These are phyloP conservation scores for Chloroclysta siterata DNA, from an alignment of 2,888 invertebrate genomes.

Conservation along the genomic window DNA sequence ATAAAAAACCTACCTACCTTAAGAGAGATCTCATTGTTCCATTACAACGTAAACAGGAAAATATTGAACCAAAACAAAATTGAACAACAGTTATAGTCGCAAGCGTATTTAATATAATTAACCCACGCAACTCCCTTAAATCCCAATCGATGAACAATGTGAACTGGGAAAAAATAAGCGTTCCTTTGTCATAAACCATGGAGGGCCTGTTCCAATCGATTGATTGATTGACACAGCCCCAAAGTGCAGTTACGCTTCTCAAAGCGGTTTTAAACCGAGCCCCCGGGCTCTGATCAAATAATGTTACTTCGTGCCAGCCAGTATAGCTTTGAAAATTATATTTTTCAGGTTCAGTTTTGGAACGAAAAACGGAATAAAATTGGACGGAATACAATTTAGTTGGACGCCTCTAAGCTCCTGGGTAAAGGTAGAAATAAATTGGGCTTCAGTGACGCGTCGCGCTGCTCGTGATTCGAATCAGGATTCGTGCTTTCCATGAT, in stretches of 20 bases:
- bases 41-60: conserved; percentile 22
- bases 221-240: conserved; percentile 37
- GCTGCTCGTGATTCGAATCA: conserved; percentile 26
- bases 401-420: conserved; percentile 29
- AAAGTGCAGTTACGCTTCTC: conserved; percentile 30
- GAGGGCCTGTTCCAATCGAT: conserved; percentile 26
- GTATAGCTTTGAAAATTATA: conserved; percentile 33
- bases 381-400: conserved; percentile 31
- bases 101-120: no score
- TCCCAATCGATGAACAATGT: neutral
- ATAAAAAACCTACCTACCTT: neutral
- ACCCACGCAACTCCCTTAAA: neutral
- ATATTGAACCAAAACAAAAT: conserved; percentile 15
- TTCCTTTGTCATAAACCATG: neutral
- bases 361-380: conserved; percentile 21
- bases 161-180: neutral
- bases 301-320: conserved; percentile 6
- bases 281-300: neutral
- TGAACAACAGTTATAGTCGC: conserved; percentile 1
- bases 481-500: conserved; percentile 9
- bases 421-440: conserved; percentile 27
- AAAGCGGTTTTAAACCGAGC: conserved; percentile 22
- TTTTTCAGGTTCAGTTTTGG: conserved; percentile 28
- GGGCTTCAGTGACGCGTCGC: conserved; percentile 22
- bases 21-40: conserved; percentile 11